A percentile compares a stretch with the other conserved stretches of the same genome.
phyloP scores from a whole-genome alignment of 2,797 vertebrate genomes.

The Acipenser ruthenus region DNA sequence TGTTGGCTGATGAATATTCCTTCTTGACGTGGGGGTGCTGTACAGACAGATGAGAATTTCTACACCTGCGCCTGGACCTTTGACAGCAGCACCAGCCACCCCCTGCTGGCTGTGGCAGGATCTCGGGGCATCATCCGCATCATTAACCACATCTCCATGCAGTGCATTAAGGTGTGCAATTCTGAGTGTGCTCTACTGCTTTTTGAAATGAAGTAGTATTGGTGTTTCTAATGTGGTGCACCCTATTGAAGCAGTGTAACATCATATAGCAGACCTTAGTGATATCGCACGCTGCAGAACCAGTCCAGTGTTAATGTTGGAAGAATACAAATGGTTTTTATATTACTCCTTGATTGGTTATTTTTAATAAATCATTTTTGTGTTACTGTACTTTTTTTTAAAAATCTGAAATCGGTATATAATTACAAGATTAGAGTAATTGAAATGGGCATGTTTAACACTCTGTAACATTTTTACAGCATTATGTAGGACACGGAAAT shows the following conservation, averaged over 20 bases:
- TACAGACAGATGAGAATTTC: conserved; percentile 94
- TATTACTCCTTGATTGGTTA: not conserved
- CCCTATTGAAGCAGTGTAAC: not conserved
- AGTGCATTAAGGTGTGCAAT: conserved; percentile 87
- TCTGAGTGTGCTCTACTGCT: not conserved
- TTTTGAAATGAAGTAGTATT: not conserved
- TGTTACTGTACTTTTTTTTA: not conserved
- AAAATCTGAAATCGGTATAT: not conserved
- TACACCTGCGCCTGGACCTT: conserved; percentile 98
- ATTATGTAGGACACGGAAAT: conserved; percentile 96
- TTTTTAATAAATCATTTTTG: not conserved
- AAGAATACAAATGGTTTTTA: no score
- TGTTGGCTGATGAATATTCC: not conserved
- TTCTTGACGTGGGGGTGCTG: conserved; percentile 45
- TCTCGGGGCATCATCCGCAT: conserved; percentile 95
- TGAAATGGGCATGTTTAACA: not conserved
- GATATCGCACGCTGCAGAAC: no score
- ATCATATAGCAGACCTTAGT: no score
- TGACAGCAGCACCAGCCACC: conserved; percentile 94
- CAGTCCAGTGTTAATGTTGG: no score
- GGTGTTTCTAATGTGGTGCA: not conserved
- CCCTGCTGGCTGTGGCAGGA: conserved; percentile 87
- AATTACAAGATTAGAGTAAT: no score
- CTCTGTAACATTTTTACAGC: conserved; percentile 56
- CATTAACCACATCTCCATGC: conserved; percentile 98